Percentiles rank a stretch among this genome's conserved stretches.
These are phyloP conservation scores for Tinea pellionella DNA, from an alignment of 2,888 invertebrate genomes.

Conservation along the genomic window DNA sequence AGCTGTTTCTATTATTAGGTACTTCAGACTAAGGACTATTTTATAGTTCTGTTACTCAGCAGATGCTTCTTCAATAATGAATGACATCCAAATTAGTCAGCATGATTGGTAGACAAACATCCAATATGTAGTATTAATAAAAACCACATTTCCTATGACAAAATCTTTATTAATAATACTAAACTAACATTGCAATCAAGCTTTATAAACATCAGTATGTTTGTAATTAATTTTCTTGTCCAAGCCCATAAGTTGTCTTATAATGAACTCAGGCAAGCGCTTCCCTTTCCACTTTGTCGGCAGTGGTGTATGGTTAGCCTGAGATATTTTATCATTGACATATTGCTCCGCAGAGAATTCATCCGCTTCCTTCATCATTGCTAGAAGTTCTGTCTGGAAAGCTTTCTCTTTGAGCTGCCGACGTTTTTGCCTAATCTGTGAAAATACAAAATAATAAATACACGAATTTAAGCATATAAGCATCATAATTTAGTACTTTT, in stretches of 20 bases:
- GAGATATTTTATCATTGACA: conserved; percentile 72
- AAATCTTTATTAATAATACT: background rate
- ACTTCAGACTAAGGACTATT: too few relatives aligned
- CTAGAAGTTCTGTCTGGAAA: conserved; percentile 78
- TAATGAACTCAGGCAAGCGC: conserved; percentile 74
- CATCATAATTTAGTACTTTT: background rate
- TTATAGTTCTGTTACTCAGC: too few relatives aligned
- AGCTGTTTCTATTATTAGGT: too few relatives aligned
- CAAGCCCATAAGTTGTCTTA: conserved; percentile 74
- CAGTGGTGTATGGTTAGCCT: conserved; percentile 71
- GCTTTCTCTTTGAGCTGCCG: conserved; percentile 80
- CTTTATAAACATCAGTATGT: conserved; percentile 57
- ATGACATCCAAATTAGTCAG: too few relatives aligned
- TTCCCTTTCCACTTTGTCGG: conserved; percentile 72
- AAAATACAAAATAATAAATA: conserved; percentile 17
- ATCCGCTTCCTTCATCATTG: conserved; percentile 78
- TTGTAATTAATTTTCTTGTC: conserved; percentile 64
- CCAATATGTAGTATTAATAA: background rate
- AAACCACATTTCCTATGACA: background rate
- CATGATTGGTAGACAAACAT: too few relatives aligned
- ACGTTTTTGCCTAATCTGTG: conserved; percentile 73
- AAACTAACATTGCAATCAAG: conserved; percentile 21
- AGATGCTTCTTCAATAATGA: too few relatives aligned
- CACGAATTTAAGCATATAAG: background rate
- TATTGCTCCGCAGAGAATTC: conserved; percentile 81